Base-by-base conservation (phyloP, 2,113 vertebrate species). In the Pao palembangensis region DNA sequence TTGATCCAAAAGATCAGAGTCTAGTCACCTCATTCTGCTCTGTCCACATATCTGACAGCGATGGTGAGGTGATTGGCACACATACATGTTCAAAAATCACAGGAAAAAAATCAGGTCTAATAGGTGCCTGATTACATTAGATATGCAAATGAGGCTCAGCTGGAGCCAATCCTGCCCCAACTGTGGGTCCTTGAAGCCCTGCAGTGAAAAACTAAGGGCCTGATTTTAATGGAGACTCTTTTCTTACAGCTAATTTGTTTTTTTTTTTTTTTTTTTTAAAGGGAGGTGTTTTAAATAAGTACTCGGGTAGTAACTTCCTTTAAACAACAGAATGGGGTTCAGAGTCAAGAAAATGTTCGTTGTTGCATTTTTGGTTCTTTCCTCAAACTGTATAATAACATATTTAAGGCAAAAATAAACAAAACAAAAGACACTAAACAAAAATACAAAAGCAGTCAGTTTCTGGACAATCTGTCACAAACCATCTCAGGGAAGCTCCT, bases 101-200 rank as follows among this genome's bases (percentile, higher is more conserved):
- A 55, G 71, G 66, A 76, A 55, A 66, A 66, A 70, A 82, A 76
- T 78, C 59, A 74, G 52, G 41, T 66, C 71, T 70, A 49, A 78
- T 78, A 69, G 53, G 14, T 62, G 51, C 31, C 69, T 84, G 85
- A 87, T 88, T 83, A 58, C 85, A 88, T 84, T 85, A 79, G 46
- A 74, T 72, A 80, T 74, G 80, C 71, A 74, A 82, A 85, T 79
- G 48, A 74, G 46, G 51, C 81, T 21, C 76, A 85, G 73, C 74
- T 84, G 78, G 83, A 80, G 67, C 67, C 67, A 69, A 76, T 80
- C 63, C 49, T 5, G 1, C 67, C 75, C 57, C 85, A 88, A 76
- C 76, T 87, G 83, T 74, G 41, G 61, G 76, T 55, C 78, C 70
- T 85, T 25, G 17, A 81, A 51, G 66, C 66, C 65, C 71, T 67